Evolutionary conservation across 2,888 invertebrate species (phyloP).

Genomic region (Auanema sp.): DNA sequence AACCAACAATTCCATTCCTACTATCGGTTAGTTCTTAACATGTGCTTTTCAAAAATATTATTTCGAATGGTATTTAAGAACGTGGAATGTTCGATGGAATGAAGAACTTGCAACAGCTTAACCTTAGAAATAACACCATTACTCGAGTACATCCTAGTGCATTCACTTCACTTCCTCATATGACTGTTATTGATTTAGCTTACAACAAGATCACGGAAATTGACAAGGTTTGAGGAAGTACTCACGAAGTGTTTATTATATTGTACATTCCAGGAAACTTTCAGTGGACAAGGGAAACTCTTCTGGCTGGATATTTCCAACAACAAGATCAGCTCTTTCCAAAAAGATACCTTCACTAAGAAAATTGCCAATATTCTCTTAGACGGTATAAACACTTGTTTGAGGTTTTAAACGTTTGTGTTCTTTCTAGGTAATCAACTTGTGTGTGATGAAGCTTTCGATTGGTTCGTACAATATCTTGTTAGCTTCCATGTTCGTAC

Average conservation of each 20-base stretch:
- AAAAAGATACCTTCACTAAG: conserved; percentile 45
- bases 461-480: conserved; percentile 53
- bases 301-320: conserved; percentile 60
- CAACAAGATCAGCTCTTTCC: conserved; percentile 49
- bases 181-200: conserved; percentile 54
- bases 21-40: conserved; percentile 67
- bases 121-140: conserved; percentile 51
- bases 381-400: conserved; percentile 40
- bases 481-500: conserved; percentile 54
- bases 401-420: background rate
- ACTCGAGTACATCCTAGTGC: conserved; percentile 33
- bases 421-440: conserved; percentile 52
- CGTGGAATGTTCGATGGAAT: conserved; percentile 69
- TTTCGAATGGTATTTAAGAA: conserved; percentile 39
- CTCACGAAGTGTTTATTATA: background rate
- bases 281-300: conserved; percentile 43
- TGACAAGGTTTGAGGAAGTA: conserved; percentile 68
- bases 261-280: conserved; percentile 38
- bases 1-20: conserved; percentile 79
- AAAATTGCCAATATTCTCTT: conserved; percentile 55
- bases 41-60: background rate
- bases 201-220: conserved; percentile 78
- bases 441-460: conserved; percentile 55
- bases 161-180: conserved; percentile 47
- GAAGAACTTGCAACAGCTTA: conserved; percentile 70